Evolutionary conservation across 2,888 invertebrate species (phyloP), one percentile per base, ranked within the genome.

Genomic region (Epiblema foenella): DNA sequence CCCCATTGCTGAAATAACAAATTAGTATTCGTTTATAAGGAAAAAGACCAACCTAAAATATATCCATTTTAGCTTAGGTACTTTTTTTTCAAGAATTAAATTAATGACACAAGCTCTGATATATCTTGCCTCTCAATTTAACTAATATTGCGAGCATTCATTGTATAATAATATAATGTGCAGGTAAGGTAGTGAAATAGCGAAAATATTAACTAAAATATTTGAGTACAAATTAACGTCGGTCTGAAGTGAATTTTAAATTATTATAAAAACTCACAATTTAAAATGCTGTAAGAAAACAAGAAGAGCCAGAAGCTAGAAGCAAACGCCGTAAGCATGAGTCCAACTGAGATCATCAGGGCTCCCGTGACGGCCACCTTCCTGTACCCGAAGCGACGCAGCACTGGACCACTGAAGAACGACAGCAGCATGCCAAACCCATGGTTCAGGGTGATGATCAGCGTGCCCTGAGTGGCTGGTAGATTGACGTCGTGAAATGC

Each of bases 371-470:
- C 83, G 2, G 96, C 95, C 10, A 96, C 91, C 87, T 95, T 96
- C 76, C 96, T 90, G 81, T 95, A 96, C 15, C 96, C 95, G 77
- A 93, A 96, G 29, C 86, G 88, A 71, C 93, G 93, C 9, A 96
- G 82, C 10, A 96, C 83, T 0, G 95, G 95, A 0, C 96, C 96
- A 74, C 95, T 95, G 71, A 95, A 90, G 70, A 96, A 89, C 0
- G 96, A 96, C 37, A 95, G 82, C 17, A 95, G 85, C 95, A 96
- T 95, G 10, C 96, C 95, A 77, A 95, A 94, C 20, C 96, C 95
- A 76, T 95, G 94, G 82, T 96, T 96, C 17, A 95, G 85, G 76
- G 95, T 95, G 66, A 96, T 94, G 57, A 96, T 94, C 24, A 95
- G 86, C 2, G 95, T 93, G 8, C 94, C 94, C 79, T 96, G 94